Percentiles rank a stretch among this genome's conserved stretches.
phyloP scores from a whole-genome alignment of 2,797 vertebrate species.

The Eospalax fontanierii region DNA sequence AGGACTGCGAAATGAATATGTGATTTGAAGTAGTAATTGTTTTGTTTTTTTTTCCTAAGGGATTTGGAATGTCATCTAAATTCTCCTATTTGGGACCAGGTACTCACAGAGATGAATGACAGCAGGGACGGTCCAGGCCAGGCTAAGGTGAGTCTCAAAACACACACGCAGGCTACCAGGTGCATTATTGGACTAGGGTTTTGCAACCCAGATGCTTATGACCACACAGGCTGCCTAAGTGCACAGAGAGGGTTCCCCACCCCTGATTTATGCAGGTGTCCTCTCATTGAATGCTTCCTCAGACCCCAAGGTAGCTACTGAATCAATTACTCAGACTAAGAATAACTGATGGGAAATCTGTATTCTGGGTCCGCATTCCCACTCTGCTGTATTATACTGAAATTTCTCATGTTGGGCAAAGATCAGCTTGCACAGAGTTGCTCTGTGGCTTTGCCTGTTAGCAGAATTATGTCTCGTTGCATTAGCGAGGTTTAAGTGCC shows the following conservation, averaged over 20 bases:
- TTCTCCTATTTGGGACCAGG: neutral
- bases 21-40: constrained; percentile 59
- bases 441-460: neutral
- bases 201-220: neutral
- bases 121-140: neutral
- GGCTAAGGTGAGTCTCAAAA: neutral
- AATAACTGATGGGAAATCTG: neutral
- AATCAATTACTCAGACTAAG: constrained; percentile 10
- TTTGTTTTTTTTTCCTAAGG: constrained; percentile 22
- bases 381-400: neutral
- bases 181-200: neutral
- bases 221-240: neutral
- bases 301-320: neutral
- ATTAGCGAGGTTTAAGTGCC: neutral
- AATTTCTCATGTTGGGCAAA: constrained; percentile 35
- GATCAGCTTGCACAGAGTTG: neutral
- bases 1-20: constrained; percentile 60
- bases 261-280: neutral
- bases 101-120: neutral
- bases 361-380: neutral
- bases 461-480: neutral
- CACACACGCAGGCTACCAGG: neutral
- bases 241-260: rapidly evolving
- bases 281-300: neutral
- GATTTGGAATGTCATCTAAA: constrained; percentile 49